Conservation (phyloP, 2,113 vertebrate species). For the Peucedramus taeniatus region DNA sequence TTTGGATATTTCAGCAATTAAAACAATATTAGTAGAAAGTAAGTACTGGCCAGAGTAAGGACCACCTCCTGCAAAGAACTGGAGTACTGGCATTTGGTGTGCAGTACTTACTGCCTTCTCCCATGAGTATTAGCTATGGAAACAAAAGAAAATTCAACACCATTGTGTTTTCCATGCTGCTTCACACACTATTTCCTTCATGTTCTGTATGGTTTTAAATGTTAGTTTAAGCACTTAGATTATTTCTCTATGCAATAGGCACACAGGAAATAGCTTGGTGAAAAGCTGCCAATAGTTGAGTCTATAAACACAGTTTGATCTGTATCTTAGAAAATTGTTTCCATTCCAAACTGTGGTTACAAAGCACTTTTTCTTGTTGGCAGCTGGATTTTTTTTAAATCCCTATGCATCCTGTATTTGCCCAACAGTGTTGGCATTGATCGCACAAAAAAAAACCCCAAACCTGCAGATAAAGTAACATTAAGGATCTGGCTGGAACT, state of each 20-base stretch:
- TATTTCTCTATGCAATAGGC: slow-evolving; percentile 26
- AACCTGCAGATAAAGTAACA: slow-evolving; percentile 21
- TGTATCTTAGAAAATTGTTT: slow-evolving; percentile 59
- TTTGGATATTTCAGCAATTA: not conserved
- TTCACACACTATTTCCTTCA: slow-evolving; percentile 31
- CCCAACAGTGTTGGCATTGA: slow-evolving; percentile 41
- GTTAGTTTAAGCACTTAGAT: slow-evolving; percentile 49
- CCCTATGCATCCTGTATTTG: slow-evolving; percentile 42
- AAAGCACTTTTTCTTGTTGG: slow-evolving; percentile 56
- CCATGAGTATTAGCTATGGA: not conserved
- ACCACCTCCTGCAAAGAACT: not conserved
- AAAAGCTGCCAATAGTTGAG: slow-evolving; percentile 49
- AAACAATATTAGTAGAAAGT: not conserved
- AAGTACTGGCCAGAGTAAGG: not conserved
- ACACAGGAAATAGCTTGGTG: slow-evolving; percentile 45
- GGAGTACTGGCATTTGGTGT: not conserved
- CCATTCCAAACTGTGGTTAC: slow-evolving; percentile 42
- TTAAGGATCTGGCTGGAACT: slow-evolving; percentile 11
- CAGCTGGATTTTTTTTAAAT: slow-evolving; percentile 20
- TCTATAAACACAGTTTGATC: slow-evolving; percentile 62
- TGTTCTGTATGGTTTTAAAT: slow-evolving; percentile 1
- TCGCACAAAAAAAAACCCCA: not conserved
- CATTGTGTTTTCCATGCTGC: not conserved
- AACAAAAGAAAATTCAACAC: slow-evolving; percentile 18
- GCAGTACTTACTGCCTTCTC: not conserved